Base-by-base conservation (phyloP, 2,113 vertebrate species). In the Lipotes vexillifer region DNA sequence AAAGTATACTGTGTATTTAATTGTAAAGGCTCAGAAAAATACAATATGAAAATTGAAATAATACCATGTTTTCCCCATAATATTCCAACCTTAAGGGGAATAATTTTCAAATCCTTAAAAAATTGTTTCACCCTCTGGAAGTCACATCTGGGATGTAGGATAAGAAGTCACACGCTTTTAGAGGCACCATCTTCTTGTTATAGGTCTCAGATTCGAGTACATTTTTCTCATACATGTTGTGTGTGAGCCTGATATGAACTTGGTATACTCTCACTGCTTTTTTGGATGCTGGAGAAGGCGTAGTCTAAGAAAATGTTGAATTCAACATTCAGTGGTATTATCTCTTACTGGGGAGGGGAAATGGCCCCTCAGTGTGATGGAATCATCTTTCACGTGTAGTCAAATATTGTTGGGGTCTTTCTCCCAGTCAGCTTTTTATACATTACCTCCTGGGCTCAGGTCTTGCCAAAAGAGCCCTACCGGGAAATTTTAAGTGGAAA, bases 41-140 rank as follows among this genome's bases (percentile, higher is more conserved):
- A 44, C 8, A 33, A 8, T 25, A 17, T 36, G 57, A 96, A 78
- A 92, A 52, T 27, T 52, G 33, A 68, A 46, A 74, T 59, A 90
- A 23, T n/a, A 78, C 27, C 3, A 29, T 52, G 14, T 74, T 33
- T 82, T 84, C 6, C 25, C 41, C 69, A 4, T 27, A 59, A 23
- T 55, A 88, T 75, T 75, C 41, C 29, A 75, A 6, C 38, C 55
- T 88, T 68, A 84, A 85, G 15, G 46, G 2, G 86, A 82, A 84
- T 92, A 33, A 69, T 90, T 87, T 97, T 94, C 65, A 88, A 71
- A 95, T 68, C 25, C 57, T 90, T 82, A 75, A 71, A 75, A 81
- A 71, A 38, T n/a, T 36, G 33, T 91, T 66, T 78, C 33, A 25
- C 3, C 13, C 44, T 38, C 49, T 72, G 11, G 18, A 57, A 93